Evolutionary conservation across 2,113 vertebrate species (phyloP).

Genomic region (Micromys minutus): DNA sequence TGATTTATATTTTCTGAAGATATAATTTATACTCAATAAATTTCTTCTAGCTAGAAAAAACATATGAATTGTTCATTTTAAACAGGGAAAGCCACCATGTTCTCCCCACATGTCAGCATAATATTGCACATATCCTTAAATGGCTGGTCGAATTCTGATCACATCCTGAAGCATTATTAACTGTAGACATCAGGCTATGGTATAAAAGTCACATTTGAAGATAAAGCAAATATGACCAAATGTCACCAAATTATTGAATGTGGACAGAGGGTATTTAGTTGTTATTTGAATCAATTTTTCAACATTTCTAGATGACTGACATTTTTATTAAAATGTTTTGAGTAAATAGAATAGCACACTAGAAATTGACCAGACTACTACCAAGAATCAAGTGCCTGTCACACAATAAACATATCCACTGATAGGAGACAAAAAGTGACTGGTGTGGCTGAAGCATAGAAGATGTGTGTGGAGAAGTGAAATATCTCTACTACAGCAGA

Average conservation of each 20-base stretch:
- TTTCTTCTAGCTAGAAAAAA: not conserved
- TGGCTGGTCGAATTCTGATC: not conserved
- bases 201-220: not conserved
- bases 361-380: not conserved
- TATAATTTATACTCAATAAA: conserved; percentile 13
- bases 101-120: not conserved
- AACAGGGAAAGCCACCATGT: not conserved
- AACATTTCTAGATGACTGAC: not conserved
- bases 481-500: not conserved
- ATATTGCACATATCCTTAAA: not conserved
- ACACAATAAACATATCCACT: not conserved
- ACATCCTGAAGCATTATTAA: not conserved
- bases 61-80: conserved; percentile 30
- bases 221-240: conserved; percentile 2
- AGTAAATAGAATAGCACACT: not conserved
- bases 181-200: not conserved
- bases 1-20: not conserved
- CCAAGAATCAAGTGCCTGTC: not conserved
- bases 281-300: conserved; percentile 10
- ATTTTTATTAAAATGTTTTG: conserved; percentile 16
- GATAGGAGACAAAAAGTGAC: not conserved
- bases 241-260: not conserved
- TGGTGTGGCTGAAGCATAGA: not conserved
- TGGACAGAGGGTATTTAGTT: not conserved
- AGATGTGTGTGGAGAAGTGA: not conserved